phyloP scores from a whole-genome alignment of 2,113 vertebrate species.

The Polypterus senegalus region DNA sequence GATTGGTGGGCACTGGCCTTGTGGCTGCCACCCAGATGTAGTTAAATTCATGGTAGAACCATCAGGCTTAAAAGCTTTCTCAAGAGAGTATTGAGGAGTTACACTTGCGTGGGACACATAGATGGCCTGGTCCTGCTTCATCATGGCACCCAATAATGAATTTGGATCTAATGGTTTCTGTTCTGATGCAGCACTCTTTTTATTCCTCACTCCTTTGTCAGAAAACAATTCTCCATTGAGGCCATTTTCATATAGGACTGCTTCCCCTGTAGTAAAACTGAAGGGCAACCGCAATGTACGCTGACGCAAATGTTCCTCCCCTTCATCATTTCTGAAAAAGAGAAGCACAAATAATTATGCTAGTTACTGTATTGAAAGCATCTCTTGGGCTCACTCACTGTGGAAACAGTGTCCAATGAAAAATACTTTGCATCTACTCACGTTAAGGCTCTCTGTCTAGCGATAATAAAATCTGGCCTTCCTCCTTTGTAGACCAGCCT shows the following conservation, averaged over 20 bases:
- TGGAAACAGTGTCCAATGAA: too few relatives aligned
- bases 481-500: conserved; percentile 55
- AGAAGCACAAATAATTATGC: background rate
- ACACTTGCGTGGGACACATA: conserved; percentile 22
- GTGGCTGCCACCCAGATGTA: conserved; percentile 20
- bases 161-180: conserved; percentile 14
- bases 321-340: conserved; percentile 51
- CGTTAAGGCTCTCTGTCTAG: conserved; percentile 47
- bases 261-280: conserved; percentile 54
- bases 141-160: conserved; percentile 50
- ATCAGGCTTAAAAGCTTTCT: conserved; percentile 42
- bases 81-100: conserved; percentile 28
- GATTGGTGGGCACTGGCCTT: background rate
- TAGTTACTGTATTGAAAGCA: too few relatives aligned
- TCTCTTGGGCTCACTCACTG: too few relatives aligned
- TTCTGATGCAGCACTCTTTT: background rate
- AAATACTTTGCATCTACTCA: conserved; percentile 32
- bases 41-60: conserved; percentile 35
- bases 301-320: conserved; percentile 55
- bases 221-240: conserved; percentile 34
- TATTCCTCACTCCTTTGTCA: conserved; percentile 19
- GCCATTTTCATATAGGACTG: conserved; percentile 41
- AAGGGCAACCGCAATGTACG: conserved; percentile 55
- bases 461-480: conserved; percentile 57
- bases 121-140: conserved; percentile 42